phyloP scores from a whole-genome alignment of 2,797 vertebrate genomes.

The Sebastes minor region DNA sequence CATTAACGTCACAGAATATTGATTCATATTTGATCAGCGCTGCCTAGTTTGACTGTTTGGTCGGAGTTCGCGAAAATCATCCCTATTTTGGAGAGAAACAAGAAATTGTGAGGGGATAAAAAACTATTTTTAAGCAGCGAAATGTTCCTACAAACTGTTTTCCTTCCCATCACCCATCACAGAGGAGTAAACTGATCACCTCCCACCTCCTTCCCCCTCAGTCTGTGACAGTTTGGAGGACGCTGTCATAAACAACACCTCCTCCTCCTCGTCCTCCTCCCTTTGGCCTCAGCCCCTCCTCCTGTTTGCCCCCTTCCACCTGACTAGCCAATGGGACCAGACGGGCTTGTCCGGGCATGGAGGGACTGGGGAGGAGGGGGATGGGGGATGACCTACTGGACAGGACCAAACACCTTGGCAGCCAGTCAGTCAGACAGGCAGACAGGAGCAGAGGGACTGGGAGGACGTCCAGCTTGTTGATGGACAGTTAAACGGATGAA shows the following conservation, averaged over 20 bases:
- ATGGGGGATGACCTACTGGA: constrained; percentile 30
- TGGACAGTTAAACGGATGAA: not conserved
- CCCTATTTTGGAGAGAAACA: not conserved
- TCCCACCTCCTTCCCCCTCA: not conserved
- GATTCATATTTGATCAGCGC: no score
- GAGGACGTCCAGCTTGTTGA: not conserved
- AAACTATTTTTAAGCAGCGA: not conserved
- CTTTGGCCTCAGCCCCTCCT: constrained; percentile 47
- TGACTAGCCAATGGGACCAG: constrained; percentile 72
- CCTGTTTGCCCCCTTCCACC: constrained; percentile 61
- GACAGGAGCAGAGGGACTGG: constrained; percentile 17
- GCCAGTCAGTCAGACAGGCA: not conserved
- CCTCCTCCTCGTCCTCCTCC: constrained; percentile 17
- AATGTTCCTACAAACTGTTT: not conserved
- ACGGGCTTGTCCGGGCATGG: constrained; percentile 47
- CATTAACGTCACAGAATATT: no score
- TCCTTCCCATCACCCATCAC: not conserved
- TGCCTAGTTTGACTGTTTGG: no score
- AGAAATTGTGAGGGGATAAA: not conserved
- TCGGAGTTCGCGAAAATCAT: not conserved
- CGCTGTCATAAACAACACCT: constrained; percentile 12
- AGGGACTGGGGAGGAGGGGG: constrained; percentile 35
- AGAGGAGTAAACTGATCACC: not conserved
- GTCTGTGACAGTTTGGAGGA: constrained; percentile 39
- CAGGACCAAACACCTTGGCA: constrained; percentile 49